Evolutionary conservation across 2,888 invertebrate genomes (phyloP).

Genomic region (Hirtodrosophila cameraria): DNA sequence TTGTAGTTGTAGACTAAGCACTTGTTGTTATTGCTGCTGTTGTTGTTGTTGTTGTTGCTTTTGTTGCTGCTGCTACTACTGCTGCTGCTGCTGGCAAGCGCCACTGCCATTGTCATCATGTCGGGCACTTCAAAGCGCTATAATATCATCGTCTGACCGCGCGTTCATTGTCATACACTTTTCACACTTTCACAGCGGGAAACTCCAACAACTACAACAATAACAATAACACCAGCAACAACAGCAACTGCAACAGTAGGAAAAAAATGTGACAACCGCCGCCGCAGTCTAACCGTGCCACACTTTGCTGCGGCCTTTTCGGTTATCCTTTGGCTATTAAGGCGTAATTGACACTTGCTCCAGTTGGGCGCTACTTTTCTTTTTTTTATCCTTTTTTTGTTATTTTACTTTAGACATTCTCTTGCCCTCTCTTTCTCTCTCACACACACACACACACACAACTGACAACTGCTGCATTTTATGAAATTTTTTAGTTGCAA

Average conservation of each 20-base stretch:
- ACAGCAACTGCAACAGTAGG: constrained; percentile 12
- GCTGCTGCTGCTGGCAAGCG: constrained; percentile 18
- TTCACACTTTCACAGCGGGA: constrained; percentile 60
- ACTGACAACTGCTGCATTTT: constrained; percentile 14
- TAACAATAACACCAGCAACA: constrained; percentile 7
- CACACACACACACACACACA: too few relatives aligned
- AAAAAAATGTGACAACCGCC: constrained; percentile 29
- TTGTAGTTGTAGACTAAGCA: constrained; percentile 22
- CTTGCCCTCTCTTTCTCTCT: neutral
- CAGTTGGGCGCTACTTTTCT: constrained; percentile 42
- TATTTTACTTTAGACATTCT: constrained; percentile 20
- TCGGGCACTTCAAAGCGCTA: constrained; percentile 66
- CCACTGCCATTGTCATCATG: constrained; percentile 61
- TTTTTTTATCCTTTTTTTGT: too few relatives aligned
- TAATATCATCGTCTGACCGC: constrained; percentile 69
- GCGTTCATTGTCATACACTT: constrained; percentile 62
- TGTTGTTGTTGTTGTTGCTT: constrained; percentile 17
- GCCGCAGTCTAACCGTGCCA: constrained; percentile 62
- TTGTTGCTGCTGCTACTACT: constrained; percentile 17
- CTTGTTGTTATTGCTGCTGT: constrained; percentile 26
- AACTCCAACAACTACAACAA: constrained; percentile 25
- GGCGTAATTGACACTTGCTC: constrained; percentile 75
- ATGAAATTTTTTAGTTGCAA: constrained; percentile 10
- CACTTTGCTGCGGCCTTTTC: constrained; percentile 77
- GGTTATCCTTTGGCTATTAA: constrained; percentile 78